A percentile compares a stretch with the other conserved stretches of the same genome.
Conservation (phyloP, 2,113 vertebrate species). For the Halichoerus grypus region DNA sequence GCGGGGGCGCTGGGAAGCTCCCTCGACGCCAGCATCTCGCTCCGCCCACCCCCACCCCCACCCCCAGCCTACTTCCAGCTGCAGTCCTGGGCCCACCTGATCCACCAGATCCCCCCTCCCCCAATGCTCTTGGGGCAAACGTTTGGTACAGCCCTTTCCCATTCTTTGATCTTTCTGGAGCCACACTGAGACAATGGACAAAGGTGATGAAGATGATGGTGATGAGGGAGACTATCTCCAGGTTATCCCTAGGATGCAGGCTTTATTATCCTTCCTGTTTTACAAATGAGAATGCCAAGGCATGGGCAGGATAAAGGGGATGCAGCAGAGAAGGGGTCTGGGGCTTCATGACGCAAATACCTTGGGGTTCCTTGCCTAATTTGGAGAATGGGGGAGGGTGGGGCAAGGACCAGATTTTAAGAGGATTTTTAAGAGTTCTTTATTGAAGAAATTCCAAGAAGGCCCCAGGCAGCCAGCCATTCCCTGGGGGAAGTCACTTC, state of each 20-base stretch:
- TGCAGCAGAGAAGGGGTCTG: neutral
- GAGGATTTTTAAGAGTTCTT: neutral
- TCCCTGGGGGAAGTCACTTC: neutral
- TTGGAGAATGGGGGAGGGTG: neutral
- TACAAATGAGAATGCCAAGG: neutral
- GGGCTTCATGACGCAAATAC: neutral
- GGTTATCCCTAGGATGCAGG: fast-evolving
- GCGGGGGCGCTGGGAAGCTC: neutral
- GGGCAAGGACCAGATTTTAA: neutral
- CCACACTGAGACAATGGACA: neutral
- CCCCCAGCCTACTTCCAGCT: fast-evolving
- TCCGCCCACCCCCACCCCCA: too few relatives aligned
- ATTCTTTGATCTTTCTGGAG: neutral
- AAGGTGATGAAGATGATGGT: neutral
- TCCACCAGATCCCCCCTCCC: fast-evolving
- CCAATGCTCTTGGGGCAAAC: neutral
- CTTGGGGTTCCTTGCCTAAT: neutral
- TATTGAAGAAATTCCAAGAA: neutral
- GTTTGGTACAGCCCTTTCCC: too few relatives aligned
- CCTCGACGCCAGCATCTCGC: fast-evolving
- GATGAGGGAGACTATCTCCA: neutral
- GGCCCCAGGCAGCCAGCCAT: neutral
- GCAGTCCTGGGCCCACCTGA: fast-evolving
- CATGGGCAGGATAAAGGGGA: neutral
- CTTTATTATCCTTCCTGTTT: neutral